A percentile compares a stretch with the other conserved stretches of the same genome.
phyloP scores from a whole-genome alignment of 1,140 invertebrate genomes.

The Semibalanus balanoides region DNA sequence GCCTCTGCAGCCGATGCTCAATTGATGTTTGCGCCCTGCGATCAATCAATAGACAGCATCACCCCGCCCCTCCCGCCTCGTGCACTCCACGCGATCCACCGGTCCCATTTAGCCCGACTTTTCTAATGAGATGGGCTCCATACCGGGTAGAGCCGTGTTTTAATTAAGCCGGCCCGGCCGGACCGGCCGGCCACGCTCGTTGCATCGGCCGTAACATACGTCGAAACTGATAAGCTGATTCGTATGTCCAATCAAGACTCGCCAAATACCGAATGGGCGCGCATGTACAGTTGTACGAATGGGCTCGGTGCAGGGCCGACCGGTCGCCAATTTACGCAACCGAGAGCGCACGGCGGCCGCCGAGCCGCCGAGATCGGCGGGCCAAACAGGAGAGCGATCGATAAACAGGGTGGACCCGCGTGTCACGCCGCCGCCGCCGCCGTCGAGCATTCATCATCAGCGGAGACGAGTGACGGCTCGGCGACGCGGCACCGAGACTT shows the following conservation, averaged over 20 bases:
- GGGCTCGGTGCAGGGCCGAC: background rate
- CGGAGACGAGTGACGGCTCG: too few relatives aligned
- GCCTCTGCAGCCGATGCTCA: too few relatives aligned
- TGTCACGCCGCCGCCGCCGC: too few relatives aligned
- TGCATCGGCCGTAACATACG: background rate
- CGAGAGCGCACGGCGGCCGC: too few relatives aligned
- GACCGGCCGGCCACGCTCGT: background rate
- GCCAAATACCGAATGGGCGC: background rate
- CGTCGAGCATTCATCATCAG: too few relatives aligned
- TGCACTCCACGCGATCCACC: too few relatives aligned
- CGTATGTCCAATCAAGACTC: background rate
- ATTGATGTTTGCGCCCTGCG: too few relatives aligned
- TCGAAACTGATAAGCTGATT: background rate
- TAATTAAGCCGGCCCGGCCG: background rate
- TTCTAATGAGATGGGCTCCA: too few relatives aligned
- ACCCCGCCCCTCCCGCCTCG: too few relatives aligned
- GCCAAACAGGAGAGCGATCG: background rate
- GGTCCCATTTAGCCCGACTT: too few relatives aligned
- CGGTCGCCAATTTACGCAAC: background rate
- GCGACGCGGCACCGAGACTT: background rate
- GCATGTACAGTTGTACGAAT: background rate
- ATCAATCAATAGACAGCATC: too few relatives aligned
- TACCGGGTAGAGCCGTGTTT: background rate
- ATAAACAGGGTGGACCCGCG: background rate
- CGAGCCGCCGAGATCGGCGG: too few relatives aligned